phyloP scores from a whole-genome alignment of 2,888 invertebrate species.

The Ectemnius lituratus region DNA sequence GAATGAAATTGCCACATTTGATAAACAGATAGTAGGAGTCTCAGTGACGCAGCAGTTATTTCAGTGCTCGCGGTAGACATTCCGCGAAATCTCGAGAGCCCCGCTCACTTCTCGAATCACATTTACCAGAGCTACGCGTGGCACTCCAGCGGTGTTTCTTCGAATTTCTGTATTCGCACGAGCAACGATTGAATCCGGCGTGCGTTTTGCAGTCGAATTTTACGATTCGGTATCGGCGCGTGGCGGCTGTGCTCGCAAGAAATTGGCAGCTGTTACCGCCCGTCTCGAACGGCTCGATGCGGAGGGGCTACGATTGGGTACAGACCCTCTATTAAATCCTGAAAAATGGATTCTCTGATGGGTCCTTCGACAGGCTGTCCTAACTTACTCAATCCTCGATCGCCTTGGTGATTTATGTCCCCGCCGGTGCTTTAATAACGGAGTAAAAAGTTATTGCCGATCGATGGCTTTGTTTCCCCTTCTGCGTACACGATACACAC shows the following conservation, averaged over 20 bases:
- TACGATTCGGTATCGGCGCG: conserved; percentile 37
- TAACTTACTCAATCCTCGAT: conserved; percentile 9
- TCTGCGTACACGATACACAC: neutral
- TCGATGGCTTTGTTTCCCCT: neutral
- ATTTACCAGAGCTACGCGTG: too few species aligned
- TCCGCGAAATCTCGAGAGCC: too few species aligned
- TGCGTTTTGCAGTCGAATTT: conserved; percentile 36
- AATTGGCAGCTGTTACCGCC: conserved; percentile 41
- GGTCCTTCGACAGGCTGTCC: conserved; percentile 23
- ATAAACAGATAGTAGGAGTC: too few species aligned
- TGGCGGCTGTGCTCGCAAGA: conserved; percentile 8
- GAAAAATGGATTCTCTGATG: conserved; percentile 45
- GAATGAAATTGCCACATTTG: too few species aligned
- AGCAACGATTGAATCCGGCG: neutral
- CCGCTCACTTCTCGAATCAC: too few species aligned
- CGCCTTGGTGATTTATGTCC: conserved; percentile 38
- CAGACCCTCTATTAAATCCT: conserved; percentile 42
- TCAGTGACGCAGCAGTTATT: too few species aligned
- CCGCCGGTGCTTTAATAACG: neutral
- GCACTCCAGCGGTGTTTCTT: neutral
- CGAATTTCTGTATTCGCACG: neutral
- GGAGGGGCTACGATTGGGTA: neutral
- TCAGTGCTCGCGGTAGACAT: too few species aligned
- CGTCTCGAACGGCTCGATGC: neutral
- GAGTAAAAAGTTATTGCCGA: neutral